These are phyloP conservation scores for Cheilosia variabilis DNA, from an alignment of 2,888 invertebrate species.

Conservation along the genomic window DNA sequence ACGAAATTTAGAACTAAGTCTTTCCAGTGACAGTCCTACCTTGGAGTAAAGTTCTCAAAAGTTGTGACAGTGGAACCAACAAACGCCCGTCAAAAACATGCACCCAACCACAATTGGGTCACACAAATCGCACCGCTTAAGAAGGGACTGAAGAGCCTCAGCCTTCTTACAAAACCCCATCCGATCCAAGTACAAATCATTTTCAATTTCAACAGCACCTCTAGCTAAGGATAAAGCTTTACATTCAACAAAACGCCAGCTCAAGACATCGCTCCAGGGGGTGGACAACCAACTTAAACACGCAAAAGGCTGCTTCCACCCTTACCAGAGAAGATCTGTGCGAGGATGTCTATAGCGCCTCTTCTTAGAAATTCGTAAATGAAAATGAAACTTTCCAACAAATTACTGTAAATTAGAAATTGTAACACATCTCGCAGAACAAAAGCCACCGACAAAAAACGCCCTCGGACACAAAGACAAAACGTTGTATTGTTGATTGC, in stretches of 20 bases:
- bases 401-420: background rate
- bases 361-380: background rate
- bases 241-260: background rate
- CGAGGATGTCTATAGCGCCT: background rate
- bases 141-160: no score
- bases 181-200: background rate
- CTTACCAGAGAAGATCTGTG: background rate
- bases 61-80: no score
- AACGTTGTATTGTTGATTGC: conserved; percentile 13
- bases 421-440: background rate
- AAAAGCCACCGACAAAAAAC: conserved; percentile 24
- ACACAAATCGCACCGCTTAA: no score
- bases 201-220: background rate
- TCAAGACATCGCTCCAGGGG: background rate
- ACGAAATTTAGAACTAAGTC: no score
- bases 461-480: conserved; percentile 33
- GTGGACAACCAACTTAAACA: conserved; percentile 1
- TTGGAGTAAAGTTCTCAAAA: no score
- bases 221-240: conserved; percentile 3
- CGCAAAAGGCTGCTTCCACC: conserved; percentile 16
- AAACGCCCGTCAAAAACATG: no score
- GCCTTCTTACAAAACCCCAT: background rate
- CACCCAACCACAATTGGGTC: no score
- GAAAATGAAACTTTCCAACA: background rate
- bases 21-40: no score